Base-by-base conservation (phyloP, 2,797 vertebrate genomes). In the Gadopsis marmoratus region DNA sequence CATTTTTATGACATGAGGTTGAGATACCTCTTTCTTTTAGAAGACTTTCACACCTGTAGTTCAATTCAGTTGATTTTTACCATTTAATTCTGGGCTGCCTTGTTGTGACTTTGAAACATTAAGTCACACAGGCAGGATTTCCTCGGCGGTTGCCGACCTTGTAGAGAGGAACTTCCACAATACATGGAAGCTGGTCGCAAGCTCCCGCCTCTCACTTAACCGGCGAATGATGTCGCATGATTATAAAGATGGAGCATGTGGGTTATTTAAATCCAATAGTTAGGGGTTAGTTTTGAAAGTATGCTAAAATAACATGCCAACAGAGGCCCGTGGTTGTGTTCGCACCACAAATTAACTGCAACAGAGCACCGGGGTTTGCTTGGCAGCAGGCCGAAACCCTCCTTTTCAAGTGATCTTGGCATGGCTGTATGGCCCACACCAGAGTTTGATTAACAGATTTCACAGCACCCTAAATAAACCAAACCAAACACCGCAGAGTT, bases 391-490 rank as follows among this genome's bases (percentile, higher is more conserved):
- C 43, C 4, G 16, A 45, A 5, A 45, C 43, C 43, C 16, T 45
- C 43, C 16, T 17, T 45, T 45, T 45, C 2, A 45, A 45, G 43
- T 2, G 14, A 45, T 17, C 43, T 17, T 17, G 16, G 5, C 16
- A 5, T 45, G 43, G 43, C 17, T 43, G 14, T 43, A 43, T 43
- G 14, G 41, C 35, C 35, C 33, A 33, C 33, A 33, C 33, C 33
- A 33, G 37, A 39, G 37, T 39, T 43, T 43, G 41, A 64, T 64
- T 19, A 64, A 64, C 41, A 39, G n/a, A 23, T 66, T 74, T 14
- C 33, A 56, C 41, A 19, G 21, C 7, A 37, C 12, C 29, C 6
- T 55, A 64, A 55, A 55, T 7, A 4, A 55, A 45, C 39, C 16
- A 33, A 19, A 47, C 21, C 39, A 63, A 43, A 43, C 31, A 13